A percentile compares a stretch with the other conserved stretches of the same genome.
Conservation (phyloP, 2,113 vertebrate species). For the Eleginops maclovinus region DNA sequence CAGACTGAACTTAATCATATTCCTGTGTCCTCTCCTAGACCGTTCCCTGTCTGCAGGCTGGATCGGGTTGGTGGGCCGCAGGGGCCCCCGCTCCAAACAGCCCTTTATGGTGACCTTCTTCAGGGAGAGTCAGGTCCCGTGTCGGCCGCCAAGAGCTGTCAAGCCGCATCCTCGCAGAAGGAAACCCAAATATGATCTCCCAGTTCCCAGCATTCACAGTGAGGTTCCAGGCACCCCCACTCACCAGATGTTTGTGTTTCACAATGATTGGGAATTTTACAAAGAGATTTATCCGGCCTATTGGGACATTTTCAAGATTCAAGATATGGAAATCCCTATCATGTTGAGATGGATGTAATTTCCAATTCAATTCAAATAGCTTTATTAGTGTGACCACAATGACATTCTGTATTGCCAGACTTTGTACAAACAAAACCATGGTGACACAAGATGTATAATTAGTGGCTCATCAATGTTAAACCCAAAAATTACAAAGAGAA, state of each 20-base stretch:
- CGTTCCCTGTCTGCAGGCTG: slow-evolving; percentile 89
- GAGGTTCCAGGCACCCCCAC: slow-evolving; percentile 46
- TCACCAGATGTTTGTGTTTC: not conserved
- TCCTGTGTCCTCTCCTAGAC: slow-evolving; percentile 75
- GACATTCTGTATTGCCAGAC: too few relatives aligned
- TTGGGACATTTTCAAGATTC: not conserved
- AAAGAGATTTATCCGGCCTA: not conserved
- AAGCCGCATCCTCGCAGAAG: slow-evolving; percentile 85
- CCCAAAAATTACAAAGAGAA: not conserved
- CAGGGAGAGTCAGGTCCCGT: slow-evolving; percentile 85
- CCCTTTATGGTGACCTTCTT: slow-evolving; percentile 98
- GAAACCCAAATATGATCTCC: slow-evolving; percentile 89
- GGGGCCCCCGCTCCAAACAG: slow-evolving; percentile 90
- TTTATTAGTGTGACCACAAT: too few relatives aligned
- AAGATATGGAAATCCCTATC: not conserved
- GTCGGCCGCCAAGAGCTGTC: slow-evolving; percentile 84
- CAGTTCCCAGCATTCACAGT: slow-evolving; percentile 89
- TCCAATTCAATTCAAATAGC: too few relatives aligned
- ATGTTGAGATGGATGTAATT: not conserved
- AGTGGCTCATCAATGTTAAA: not conserved
- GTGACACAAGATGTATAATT: not conserved
- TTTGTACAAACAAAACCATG: too few relatives aligned
- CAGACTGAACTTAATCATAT: not conserved
- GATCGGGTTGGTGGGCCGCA: slow-evolving; percentile 89
- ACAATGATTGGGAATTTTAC: not conserved